Evolutionary conservation across 2,797 vertebrate genomes (phyloP), one percentile per base, ranked within the genome.

Genomic region (Lepus townsendii): DNA sequence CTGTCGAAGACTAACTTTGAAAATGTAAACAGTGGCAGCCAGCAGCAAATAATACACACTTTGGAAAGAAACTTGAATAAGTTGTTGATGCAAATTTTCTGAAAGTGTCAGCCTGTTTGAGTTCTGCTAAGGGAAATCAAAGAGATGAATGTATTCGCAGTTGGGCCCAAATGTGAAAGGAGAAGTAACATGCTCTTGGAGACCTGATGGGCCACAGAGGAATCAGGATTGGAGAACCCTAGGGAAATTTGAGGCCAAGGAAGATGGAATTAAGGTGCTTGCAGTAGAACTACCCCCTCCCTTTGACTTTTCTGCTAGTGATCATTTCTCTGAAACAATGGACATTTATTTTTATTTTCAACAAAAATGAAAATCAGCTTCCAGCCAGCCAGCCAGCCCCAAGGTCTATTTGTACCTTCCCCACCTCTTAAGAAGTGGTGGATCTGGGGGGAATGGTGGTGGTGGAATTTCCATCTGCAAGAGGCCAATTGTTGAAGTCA

Each of bases 1-100:
- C 47, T 60, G 22, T 66, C 86, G 84, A 63, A 60, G 82, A 85
- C 12, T 82, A 47, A 54, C 71, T n/a, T 38, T 84, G 42, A 92
- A 92, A 90, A 85, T 78, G 69, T 65, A 94, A 52, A 75, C 16
- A 38, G 38, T 65, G 90, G 86, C 66, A 80, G 63, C 1, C 14
- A 92, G 63, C 10, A 50, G 2, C 78, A 66, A 68, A 52, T 68
- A 35, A 86, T 79, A 47, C 71, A 77, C 65, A 54, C 11, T 72
- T 92, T 66, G 19, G 22, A 71, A 79, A 52, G 22, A 71, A 73
- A 52, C 22, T 42, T 69, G 32, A 76, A 90, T 42, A 71, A 84
- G 52, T 26, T 47, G n/a, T 80, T 54, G 24, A 42, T 24, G 42
- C 8, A 75, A 47, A 35, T 69, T 90, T 82, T 10, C 63, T 71